Evolutionary conservation across 2,113 vertebrate genomes (phyloP).

Genomic region (Lycocorax pyrrhopterus): DNA sequence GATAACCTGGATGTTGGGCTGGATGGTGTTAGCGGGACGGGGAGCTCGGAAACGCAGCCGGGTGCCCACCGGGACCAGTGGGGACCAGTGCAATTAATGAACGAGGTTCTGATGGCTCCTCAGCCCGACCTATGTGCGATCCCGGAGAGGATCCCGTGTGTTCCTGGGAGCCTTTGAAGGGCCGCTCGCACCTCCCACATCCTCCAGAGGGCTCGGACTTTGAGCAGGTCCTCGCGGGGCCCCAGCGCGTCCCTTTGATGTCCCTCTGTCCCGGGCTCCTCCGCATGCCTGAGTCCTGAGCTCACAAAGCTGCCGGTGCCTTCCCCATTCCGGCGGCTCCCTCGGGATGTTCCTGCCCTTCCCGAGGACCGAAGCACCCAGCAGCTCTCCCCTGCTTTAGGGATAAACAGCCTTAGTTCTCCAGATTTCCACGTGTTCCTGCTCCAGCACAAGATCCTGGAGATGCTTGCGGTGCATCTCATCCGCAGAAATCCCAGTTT

Average conservation of each 20-base stretch:
- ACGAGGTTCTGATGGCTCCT: not conserved
- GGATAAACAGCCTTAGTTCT: not conserved
- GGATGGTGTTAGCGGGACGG: not conserved
- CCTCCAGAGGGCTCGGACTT: not conserved
- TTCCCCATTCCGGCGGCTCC: not conserved
- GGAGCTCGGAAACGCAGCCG: fast-evolving
- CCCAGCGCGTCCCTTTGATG: slow-evolving; percentile 13
- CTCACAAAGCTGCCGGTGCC: not conserved
- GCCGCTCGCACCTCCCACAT: not conserved
- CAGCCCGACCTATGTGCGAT: fast-evolving
- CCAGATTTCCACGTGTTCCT: fast-evolving
- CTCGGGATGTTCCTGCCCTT: not conserved
- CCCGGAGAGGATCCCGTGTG: not conserved
- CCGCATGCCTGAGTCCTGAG: not conserved
- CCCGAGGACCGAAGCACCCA: fast-evolving
- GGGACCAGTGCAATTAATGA: not conserved
- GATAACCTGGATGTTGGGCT: not conserved
- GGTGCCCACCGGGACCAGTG: not conserved
- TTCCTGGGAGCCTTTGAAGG: not conserved
- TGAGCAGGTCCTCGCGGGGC: not conserved
- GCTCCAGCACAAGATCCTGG: fast-evolving
- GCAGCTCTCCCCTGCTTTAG: not conserved
- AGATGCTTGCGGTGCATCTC: not conserved
- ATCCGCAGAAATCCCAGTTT: fast-evolving
- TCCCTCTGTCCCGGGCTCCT: not conserved